Percentiles rank a stretch among this genome's conserved stretches.
phyloP scores from a whole-genome alignment of 2,113 vertebrate species.

The Bufo gargarizans region DNA sequence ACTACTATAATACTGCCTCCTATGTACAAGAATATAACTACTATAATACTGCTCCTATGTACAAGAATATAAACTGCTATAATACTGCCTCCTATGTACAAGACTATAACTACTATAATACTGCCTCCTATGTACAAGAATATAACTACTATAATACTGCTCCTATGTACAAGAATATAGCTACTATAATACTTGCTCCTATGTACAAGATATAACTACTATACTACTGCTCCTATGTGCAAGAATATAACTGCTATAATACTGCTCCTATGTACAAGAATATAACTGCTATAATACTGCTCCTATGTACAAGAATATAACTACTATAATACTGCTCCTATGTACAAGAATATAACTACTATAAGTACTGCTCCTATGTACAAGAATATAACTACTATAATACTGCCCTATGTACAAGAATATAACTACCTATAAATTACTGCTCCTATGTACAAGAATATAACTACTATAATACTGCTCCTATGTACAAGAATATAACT shows the following conservation, averaged over 20 bases:
- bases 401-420: not conserved
- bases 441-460: not conserved
- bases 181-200: not conserved
- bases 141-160: constrained; percentile 1
- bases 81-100: not conserved
- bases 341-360: constrained; percentile 1
- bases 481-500: not conserved
- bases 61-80: constrained; percentile 1
- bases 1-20: too few species aligned
- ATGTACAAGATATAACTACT: not conserved
- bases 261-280: too few species aligned
- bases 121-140: not conserved
- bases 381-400: constrained; percentile 2
- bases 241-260: too few species aligned
- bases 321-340: not conserved
- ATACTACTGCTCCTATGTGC: too few species aligned
- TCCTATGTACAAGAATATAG: too few species aligned
- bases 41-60: not conserved
- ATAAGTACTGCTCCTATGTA: not conserved
- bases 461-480: not conserved
- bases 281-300: too few species aligned
- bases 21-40: not conserved
- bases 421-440: not conserved
- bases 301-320: not conserved
- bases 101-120: constrained; percentile 1